Percentiles rank a stretch among this genome's conserved stretches.
Conservation (phyloP, 2,113 vertebrate genomes). For the Leucosticte australis region DNA sequence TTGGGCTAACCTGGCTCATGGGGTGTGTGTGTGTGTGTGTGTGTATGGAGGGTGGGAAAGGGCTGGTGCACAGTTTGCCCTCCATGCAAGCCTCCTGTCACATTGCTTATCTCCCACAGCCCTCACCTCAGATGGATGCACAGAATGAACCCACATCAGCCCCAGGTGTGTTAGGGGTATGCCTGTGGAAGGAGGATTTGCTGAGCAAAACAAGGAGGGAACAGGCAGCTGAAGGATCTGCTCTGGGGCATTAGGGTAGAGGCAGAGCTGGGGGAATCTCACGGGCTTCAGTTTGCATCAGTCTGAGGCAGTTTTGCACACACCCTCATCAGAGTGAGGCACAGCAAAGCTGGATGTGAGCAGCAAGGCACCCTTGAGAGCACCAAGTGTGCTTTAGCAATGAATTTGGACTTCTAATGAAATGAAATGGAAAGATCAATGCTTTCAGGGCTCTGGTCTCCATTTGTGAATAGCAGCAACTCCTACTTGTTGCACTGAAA, state of each 20-base stretch:
- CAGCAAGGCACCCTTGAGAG: not conserved
- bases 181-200: not conserved
- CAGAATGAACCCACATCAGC: not conserved
- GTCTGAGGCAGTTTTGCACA: not conserved
- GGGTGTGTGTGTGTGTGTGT: not conserved
- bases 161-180: not conserved
- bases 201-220: not conserved
- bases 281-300: not conserved
- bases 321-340: not conserved
- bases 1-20: not conserved
- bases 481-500: not conserved
- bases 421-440: not conserved
- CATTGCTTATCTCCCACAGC: not conserved
- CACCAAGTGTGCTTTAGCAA: not conserved
- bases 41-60: not conserved
- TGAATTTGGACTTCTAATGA: not conserved
- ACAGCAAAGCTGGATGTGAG: not conserved
- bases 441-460: not conserved
- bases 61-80: not conserved
- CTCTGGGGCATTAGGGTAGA: not conserved
- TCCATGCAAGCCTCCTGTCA: fast-evolving
- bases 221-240: not conserved
- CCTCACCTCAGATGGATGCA: not conserved
- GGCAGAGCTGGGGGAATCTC: not conserved
- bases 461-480: not conserved